phyloP scores from a whole-genome alignment of 2,888 invertebrate species.

The Limnephilus marmoratus region DNA sequence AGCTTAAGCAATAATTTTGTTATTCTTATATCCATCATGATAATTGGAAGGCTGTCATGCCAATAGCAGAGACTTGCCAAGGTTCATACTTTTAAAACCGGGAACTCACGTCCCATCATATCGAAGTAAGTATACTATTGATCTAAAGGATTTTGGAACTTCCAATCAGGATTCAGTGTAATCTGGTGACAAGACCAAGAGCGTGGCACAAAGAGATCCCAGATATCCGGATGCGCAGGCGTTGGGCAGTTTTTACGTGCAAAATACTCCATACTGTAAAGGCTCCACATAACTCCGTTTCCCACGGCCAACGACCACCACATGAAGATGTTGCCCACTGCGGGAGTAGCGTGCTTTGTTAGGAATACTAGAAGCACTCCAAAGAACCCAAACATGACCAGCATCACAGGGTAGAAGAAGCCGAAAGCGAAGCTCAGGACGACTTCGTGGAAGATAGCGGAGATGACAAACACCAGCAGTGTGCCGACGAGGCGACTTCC shows the following conservation, averaged over 20 bases:
- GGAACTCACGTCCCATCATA: background rate
- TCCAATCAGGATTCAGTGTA: constrained; percentile 26
- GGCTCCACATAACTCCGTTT: constrained; percentile 84
- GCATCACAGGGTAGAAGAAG: constrained; percentile 92
- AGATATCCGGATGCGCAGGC: constrained; percentile 59
- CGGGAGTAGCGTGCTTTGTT: constrained; percentile 71
- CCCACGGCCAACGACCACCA: constrained; percentile 90
- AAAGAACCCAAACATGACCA: constrained; percentile 85
- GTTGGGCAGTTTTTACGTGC: constrained; percentile 85
- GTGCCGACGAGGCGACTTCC: constrained; percentile 77
- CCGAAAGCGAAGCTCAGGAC: constrained; percentile 87
- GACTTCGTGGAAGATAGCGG: constrained; percentile 93
- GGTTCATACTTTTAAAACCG: too few species aligned
- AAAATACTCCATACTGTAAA: constrained; percentile 92
- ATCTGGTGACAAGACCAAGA: constrained; percentile 72
- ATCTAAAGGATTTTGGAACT: constrained; percentile 36
- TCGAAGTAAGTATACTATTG: background rate
- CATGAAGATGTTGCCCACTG: constrained; percentile 83
- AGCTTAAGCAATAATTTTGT: background rate
- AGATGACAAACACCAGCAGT: constrained; percentile 84
- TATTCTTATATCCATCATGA: too few species aligned
- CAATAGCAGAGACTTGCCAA: background rate
- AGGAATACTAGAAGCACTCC: constrained; percentile 79
- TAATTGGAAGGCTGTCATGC: background rate
- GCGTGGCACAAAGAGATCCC: constrained; percentile 75